These are phyloP conservation scores for Pseudococcus longispinus DNA, from an alignment of 2,888 invertebrate species.

Conservation along the genomic window DNA sequence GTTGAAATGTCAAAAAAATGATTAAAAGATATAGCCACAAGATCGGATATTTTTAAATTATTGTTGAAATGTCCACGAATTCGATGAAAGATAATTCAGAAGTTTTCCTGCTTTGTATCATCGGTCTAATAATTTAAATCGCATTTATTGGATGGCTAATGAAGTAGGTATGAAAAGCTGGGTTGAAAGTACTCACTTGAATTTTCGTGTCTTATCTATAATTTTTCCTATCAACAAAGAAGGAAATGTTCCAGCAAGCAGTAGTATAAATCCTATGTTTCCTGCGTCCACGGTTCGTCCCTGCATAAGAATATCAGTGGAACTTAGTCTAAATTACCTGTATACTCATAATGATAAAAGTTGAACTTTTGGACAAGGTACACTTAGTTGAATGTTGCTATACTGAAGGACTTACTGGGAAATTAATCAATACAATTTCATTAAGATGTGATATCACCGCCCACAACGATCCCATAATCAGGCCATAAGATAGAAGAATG, in stretches of 20 bases:
- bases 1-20: too few relatives aligned
- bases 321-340: too few relatives aligned
- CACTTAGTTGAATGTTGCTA: background rate
- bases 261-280: conserved; percentile 87
- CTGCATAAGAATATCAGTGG: too few relatives aligned
- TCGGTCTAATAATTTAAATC: too few relatives aligned
- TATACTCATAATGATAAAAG: too few relatives aligned
- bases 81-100: too few relatives aligned
- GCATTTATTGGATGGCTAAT: too few relatives aligned
- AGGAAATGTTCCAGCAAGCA: conserved; percentile 91
- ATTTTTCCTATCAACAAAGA: conserved; percentile 89
- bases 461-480: conserved; percentile 73
- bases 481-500: conserved; percentile 71
- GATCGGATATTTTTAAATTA: too few relatives aligned
- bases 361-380: background rate
- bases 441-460: conserved; percentile 72
- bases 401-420: conserved; percentile 63
- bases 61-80: too few relatives aligned
- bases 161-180: background rate
- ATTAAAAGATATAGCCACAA: too few relatives aligned
- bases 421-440: conserved; percentile 63
- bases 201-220: conserved; percentile 90
- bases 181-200: conserved; percentile 73
- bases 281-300: conserved; percentile 81
- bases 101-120: too few relatives aligned